phyloP scores from a whole-genome alignment of 2,888 invertebrate genomes.

The Eurytoma californica region DNA sequence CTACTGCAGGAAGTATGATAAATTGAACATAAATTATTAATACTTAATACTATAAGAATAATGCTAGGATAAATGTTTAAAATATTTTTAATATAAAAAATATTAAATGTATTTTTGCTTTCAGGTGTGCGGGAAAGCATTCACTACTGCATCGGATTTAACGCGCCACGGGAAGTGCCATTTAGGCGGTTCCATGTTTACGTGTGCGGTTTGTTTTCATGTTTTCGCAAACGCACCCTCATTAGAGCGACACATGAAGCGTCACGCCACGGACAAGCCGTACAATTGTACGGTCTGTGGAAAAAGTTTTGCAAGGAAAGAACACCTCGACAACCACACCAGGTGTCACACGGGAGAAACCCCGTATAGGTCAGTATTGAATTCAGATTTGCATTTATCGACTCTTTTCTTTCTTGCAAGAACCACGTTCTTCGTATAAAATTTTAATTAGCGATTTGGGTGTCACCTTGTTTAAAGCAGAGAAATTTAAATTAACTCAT shows the following conservation, averaged over 20 bases:
- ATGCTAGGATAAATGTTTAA: too few species aligned
- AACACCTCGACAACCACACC: slow-evolving; percentile 90
- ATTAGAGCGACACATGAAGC: slow-evolving; percentile 85
- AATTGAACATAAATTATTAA: too few species aligned
- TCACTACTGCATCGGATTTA: slow-evolving; percentile 86
- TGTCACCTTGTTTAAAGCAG: neutral
- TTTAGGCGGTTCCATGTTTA: slow-evolving; percentile 86
- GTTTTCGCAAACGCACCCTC: slow-evolving; percentile 83
- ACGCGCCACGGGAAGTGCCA: slow-evolving; percentile 90
- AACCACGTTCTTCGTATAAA: neutral
- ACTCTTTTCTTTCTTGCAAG: neutral
- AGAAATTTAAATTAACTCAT: neutral
- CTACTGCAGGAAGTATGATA: too few species aligned
- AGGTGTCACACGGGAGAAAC: slow-evolving; percentile 90
- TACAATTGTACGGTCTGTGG: slow-evolving; percentile 91
- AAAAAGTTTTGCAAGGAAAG: slow-evolving; percentile 90
- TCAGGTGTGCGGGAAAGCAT: slow-evolving; percentile 90
- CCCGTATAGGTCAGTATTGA: slow-evolving; percentile 79
- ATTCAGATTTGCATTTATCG: neutral
- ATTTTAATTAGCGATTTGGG: neutral
- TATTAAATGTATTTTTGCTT: neutral
- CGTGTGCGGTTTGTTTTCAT: slow-evolving; percentile 84
- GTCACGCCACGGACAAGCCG: slow-evolving; percentile 89
- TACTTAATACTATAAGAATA: too few species aligned
- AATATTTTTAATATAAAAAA: neutral